A percentile compares a stretch with the other conserved stretches of the same genome.
Conservation (phyloP, 2,888 invertebrate genomes). For the Archips xylosteana region DNA sequence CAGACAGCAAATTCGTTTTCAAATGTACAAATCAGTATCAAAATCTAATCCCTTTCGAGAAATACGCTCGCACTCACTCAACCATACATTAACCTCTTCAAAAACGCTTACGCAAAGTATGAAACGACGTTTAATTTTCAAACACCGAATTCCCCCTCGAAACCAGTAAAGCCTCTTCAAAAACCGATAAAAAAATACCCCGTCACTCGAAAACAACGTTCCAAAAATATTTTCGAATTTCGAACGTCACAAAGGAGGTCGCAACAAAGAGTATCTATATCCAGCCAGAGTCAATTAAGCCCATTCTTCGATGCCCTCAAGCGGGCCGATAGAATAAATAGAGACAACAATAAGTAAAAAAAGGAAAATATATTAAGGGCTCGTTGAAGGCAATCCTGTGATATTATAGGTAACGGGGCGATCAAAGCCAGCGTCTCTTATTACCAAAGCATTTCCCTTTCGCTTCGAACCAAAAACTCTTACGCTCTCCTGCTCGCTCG, state of each 20-base stretch:
- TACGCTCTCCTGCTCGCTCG: conserved; percentile 15
- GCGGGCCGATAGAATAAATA: conserved; percentile 69
- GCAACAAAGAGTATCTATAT: conserved; percentile 47
- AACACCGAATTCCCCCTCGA: conserved; percentile 4
- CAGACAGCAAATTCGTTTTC: neutral
- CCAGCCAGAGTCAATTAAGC: conserved; percentile 44
- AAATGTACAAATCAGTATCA: neutral
- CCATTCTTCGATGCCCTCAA: conserved; percentile 43
- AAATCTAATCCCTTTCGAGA: neutral
- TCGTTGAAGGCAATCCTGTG: conserved; percentile 67
- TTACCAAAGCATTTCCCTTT: neutral
- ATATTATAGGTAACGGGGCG: conserved; percentile 77
- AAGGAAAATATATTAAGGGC: conserved; percentile 54
- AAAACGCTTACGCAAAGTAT: neutral
- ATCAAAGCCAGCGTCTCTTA: conserved; percentile 56
- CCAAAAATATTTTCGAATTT: conserved; percentile 44
- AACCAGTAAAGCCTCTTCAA: conserved; percentile 12
- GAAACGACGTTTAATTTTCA: conserved; percentile 1
- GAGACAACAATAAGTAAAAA: conserved; percentile 62
- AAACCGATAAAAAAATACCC: conserved; percentile 25
- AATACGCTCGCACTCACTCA: neutral
- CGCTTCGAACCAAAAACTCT: neutral
- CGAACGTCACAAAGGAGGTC: conserved; percentile 46
- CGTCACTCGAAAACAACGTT: conserved; percentile 31
- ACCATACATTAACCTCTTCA: neutral